A percentile compares a stretch with the other conserved stretches of the same genome.
Evolutionary conservation across 1,140 invertebrate genomes (phyloP).

Genomic region (Brachionus calyciflorus): DNA sequence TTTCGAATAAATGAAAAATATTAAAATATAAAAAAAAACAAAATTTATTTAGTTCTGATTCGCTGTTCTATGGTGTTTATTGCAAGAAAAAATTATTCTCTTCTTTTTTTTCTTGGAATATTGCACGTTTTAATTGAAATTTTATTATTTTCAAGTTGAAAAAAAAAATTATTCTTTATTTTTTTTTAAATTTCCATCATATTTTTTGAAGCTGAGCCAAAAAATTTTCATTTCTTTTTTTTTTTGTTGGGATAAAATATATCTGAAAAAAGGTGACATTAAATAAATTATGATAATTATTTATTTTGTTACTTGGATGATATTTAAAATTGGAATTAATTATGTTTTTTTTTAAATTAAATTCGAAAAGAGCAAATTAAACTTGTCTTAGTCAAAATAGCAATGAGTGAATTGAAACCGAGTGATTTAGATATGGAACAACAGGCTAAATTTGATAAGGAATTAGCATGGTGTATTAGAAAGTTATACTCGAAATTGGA

Average conservation of each 20-base stretch:
- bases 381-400: neutral
- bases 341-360: neutral
- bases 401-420: neutral
- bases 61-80: neutral
- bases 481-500: slow-evolving; percentile 20
- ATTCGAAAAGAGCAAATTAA: neutral
- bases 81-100: neutral
- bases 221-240: no score
- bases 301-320: neutral
- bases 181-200: neutral
- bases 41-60: no score
- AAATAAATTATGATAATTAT: slow-evolving; percentile 1
- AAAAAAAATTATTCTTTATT: neutral
- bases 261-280: neutral
- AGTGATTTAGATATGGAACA: slow-evolving; percentile 31
- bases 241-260: neutral
- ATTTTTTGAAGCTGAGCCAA: slow-evolving; percentile 36
- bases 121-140: slow-evolving; percentile 14
- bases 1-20: neutral
- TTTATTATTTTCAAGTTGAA: neutral
- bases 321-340: no score
- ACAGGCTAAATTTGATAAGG: slow-evolving; percentile 21
- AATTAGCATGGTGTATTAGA: slow-evolving; percentile 14
- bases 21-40: no score
- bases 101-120: neutral